These are phyloP conservation scores for Merops nubicus DNA, from an alignment of 2,113 vertebrate genomes.

Conservation along the genomic window DNA sequence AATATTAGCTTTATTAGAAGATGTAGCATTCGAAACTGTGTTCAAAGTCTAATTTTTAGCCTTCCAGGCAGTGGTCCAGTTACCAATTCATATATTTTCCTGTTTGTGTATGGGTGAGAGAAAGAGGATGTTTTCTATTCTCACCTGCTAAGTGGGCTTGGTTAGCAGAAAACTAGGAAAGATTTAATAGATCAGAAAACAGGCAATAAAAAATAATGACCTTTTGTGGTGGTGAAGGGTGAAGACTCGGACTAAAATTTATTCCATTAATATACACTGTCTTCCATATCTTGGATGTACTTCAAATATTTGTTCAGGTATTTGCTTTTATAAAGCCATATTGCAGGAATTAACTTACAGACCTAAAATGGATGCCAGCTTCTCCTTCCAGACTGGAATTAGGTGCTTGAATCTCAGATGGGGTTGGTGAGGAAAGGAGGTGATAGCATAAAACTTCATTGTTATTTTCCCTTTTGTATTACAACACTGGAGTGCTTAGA, in stretches of 20 bases:
- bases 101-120: not conserved
- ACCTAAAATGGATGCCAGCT: not conserved
- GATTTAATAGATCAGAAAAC: not conserved
- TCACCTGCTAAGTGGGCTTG: not conserved
- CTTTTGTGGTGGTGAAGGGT: not conserved
- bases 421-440: not conserved
- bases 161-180: not conserved
- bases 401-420: not conserved
- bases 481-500: not conserved
- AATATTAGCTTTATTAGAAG: not conserved
- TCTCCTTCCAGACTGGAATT: not conserved
- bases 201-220: not conserved
- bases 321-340: not conserved
- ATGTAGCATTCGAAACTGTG: not conserved
- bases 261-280: not conserved
- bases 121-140: fast-evolving
- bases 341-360: not conserved
- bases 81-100: not conserved
- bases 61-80: not conserved
- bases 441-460: not conserved
- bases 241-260: not conserved
- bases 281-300: not conserved
- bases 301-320: not conserved
- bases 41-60: not conserved
- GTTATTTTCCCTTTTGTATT: not conserved